phyloP scores from a whole-genome alignment of 2,797 vertebrate species.

The Pyrocephalus nanus region DNA sequence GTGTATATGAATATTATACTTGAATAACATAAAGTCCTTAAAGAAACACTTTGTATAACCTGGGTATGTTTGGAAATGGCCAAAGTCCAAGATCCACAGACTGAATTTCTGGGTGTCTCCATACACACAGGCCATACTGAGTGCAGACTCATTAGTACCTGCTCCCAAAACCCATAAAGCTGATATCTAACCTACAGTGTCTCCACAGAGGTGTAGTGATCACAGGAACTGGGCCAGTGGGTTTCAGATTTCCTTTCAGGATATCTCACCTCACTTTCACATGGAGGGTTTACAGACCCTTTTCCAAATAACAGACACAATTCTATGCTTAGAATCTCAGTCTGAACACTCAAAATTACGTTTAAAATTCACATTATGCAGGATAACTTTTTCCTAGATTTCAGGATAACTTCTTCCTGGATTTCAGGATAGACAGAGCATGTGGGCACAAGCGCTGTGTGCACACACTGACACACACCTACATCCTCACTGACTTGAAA shows the following conservation, averaged over 20 bases:
- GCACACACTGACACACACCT: background rate
- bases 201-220: background rate
- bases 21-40: background rate
- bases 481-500: background rate
- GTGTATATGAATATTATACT: background rate
- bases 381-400: constrained; percentile 23
- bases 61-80: background rate
- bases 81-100: constrained; percentile 11
- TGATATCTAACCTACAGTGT: background rate
- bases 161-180: background rate
- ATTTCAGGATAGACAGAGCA: background rate
- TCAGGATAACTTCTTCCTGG: background rate
- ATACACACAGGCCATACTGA: background rate
- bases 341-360: background rate
- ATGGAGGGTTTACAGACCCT: background rate
- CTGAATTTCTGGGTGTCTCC: background rate
- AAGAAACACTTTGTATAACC: background rate
- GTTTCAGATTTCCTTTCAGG: background rate
- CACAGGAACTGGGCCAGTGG: background rate
- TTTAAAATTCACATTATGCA: background rate
- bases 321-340: background rate
- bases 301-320: background rate
- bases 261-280: background rate
- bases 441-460: no score
- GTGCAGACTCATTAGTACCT: background rate